phyloP scores from a whole-genome alignment of 2,888 invertebrate genomes.

The Epirrita christyi region DNA sequence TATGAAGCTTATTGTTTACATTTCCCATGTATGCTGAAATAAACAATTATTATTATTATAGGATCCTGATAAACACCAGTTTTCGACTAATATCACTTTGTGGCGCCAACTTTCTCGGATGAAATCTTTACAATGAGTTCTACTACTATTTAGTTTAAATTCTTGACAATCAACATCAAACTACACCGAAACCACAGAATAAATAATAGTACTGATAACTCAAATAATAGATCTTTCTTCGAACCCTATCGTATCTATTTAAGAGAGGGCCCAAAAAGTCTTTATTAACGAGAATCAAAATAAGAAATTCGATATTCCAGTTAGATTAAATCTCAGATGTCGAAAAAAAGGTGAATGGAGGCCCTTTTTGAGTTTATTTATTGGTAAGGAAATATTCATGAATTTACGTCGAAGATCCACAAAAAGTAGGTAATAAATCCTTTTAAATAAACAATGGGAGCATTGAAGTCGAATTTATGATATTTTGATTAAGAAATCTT shows the following conservation, averaged over 20 bases:
- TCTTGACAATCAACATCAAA: not conserved
- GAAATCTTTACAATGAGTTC: no score
- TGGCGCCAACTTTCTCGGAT: not conserved
- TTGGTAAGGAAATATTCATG: slow-evolving; percentile 36
- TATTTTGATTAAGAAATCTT: no score
- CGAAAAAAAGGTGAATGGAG: slow-evolving; percentile 30
- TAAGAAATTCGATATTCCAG: slow-evolving; percentile 33
- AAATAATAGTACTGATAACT: not conserved
- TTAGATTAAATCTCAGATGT: slow-evolving; percentile 29
- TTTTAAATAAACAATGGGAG: slow-evolving; percentile 43
- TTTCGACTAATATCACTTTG: no score
- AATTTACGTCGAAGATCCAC: slow-evolving; percentile 9
- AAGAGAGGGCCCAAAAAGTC: slow-evolving; percentile 10
- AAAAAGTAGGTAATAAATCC: slow-evolving; percentile 26
- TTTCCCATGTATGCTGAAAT: no score
- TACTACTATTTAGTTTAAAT: not conserved
- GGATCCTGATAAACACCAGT: no score
- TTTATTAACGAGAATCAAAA: slow-evolving; percentile 33
- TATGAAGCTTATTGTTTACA: no score
- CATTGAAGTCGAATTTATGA: slow-evolving; percentile 22
- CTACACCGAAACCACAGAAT: not conserved
- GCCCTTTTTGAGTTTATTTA: slow-evolving; percentile 35
- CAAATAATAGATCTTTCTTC: not conserved
- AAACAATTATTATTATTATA: no score
- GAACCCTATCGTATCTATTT: not conserved